Evolutionary conservation across 1,140 invertebrate genomes (phyloP).

Genomic region (Batillaria attramentaria): DNA sequence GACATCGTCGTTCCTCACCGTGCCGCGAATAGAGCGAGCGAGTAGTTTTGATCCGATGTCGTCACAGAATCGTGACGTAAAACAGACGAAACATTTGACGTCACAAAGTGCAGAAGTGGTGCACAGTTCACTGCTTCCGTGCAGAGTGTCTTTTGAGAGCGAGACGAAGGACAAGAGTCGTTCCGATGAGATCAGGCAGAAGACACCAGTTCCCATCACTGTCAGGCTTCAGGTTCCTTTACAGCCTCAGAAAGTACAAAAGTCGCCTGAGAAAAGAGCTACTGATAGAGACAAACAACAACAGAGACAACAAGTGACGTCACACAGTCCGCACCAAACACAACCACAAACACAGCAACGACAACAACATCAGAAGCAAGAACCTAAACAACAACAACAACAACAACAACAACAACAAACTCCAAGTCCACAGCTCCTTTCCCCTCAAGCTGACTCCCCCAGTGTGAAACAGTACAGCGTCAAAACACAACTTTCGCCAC

Average conservation of each 20-base stretch:
- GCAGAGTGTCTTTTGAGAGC: neutral
- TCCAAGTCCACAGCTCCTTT: too few species aligned
- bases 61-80: neutral
- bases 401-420: neutral
- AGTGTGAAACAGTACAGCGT: too few species aligned
- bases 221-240: slow-evolving; percentile 2
- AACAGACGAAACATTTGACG: slow-evolving; percentile 13
- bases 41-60: slow-evolving; percentile 24
- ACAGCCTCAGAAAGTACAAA: slow-evolving; percentile 7
- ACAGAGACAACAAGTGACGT: too few species aligned
- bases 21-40: slow-evolving; percentile 25
- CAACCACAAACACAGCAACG: neutral
- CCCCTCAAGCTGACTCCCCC: too few species aligned
- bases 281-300: too few species aligned
- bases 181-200: slow-evolving; percentile 25
- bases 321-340: neutral
- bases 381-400: neutral
- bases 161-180: neutral
- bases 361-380: neutral
- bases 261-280: neutral
- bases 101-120: slow-evolving; percentile 13
- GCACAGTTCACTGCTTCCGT: slow-evolving; percentile 1
- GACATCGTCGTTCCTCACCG: neutral
- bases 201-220: neutral
- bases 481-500: neutral